Base-by-base conservation (phyloP, 2,113 vertebrate species). In the Pao palembangensis region DNA sequence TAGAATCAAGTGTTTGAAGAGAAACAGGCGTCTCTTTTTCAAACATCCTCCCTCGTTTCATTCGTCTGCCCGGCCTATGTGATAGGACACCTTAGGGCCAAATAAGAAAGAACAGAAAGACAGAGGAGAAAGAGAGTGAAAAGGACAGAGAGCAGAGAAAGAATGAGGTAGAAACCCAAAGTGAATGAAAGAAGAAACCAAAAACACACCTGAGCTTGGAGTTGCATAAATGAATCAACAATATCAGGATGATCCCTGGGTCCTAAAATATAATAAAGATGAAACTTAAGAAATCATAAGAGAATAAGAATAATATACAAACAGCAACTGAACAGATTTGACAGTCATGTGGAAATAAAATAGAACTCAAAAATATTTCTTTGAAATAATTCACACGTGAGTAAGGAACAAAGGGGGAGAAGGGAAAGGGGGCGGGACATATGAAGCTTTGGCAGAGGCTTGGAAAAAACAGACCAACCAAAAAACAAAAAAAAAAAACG, bases 171-270 rank as follows among this genome's bases (percentile, higher is more conserved):
- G 89, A 90, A 98, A 99, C 94, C 92, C 94, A 98, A 98, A 97
- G 97, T 98, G 97, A 98, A 98, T 99, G 97, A 99, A 93, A 98
- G 98, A 99, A 99, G 94, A 93, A 99, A 98, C 95, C 94, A 99
- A 99, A 93, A 99, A 99, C 97, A 99, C 97, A 99, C 97, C 97
- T 99, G 97, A 98, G 96, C 95, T 95, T 98, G 96, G 96, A 99
- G 97, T 98, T 99, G 97, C 96, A 99, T 98, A 98, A 99, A 99
- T 98, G 96, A 99, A 98, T 99, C 97, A 98, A 99, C 97, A 98
- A 99, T 99, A 99, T 99, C 96, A 98, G 97, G 97, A 98, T 99
- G 97, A 98, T 99, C 95, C 96, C 97, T 98, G 96, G 96, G 96
- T 94, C 97, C 97, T 99, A 99, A 98, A 98, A 99, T 98, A 99